phyloP scores from a whole-genome alignment of 2,113 vertebrate genomes.

The Dolichotis patagonum region DNA sequence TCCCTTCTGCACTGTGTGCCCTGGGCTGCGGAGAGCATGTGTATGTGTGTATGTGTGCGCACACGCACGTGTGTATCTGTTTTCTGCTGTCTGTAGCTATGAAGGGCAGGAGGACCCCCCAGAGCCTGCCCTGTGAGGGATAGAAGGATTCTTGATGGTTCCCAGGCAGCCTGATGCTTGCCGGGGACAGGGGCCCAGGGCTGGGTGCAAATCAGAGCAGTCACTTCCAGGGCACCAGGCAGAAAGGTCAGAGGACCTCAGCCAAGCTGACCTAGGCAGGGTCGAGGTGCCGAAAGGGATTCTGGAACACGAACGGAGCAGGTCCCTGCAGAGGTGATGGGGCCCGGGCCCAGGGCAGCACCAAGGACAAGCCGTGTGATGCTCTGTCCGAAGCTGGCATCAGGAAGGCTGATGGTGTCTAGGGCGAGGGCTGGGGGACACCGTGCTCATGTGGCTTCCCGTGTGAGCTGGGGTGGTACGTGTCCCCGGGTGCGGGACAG shows the following conservation, averaged over 20 bases:
- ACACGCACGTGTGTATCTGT: neutral
- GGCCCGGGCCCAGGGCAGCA: neutral
- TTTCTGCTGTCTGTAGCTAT: neutral
- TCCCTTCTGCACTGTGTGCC: neutral
- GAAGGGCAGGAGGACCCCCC: accelerated
- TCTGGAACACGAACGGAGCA: neutral
- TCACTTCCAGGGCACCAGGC: neutral
- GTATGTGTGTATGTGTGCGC: neutral
- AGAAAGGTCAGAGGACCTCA: neutral
- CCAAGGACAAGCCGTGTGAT: neutral
- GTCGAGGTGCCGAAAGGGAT: neutral
- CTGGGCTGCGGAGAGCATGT: neutral
- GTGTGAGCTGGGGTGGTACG: neutral
- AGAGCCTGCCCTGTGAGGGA: neutral
- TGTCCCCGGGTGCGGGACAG: neutral
- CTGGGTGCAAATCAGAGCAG: too few species aligned
- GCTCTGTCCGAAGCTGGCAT: neutral
- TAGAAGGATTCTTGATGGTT: neutral
- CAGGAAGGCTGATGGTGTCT: neutral
- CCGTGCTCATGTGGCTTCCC: neutral
- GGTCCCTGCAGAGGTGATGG: neutral
- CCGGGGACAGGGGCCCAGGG: neutral
- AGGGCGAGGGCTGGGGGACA: neutral
- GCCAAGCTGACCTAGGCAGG: neutral
- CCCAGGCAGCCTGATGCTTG: neutral